A percentile compares a stretch with the other conserved stretches of the same genome.
Conservation (phyloP, 1,140 invertebrate genomes). For the Tribolium madens region DNA sequence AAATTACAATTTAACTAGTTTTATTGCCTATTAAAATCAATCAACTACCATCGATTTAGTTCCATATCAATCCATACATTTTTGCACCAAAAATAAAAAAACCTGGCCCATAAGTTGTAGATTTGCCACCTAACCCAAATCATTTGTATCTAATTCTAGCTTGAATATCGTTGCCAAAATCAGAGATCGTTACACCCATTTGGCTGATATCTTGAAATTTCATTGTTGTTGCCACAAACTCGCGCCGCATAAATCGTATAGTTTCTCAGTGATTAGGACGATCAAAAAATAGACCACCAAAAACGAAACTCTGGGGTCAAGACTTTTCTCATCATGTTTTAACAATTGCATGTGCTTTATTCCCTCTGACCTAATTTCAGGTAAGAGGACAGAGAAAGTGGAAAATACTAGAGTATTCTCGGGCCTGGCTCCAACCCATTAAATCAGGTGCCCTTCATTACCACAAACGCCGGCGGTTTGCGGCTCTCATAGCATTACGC, state of each 20-base stretch:
- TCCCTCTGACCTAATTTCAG: conserved; percentile 10
- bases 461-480: conserved; percentile 24
- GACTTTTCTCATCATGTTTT: neutral
- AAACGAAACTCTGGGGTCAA: conserved; percentile 17
- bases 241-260: conserved; percentile 32
- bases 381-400: neutral
- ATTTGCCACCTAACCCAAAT: no score
- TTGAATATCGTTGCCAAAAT: conserved; percentile 11
- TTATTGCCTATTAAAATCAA: neutral
- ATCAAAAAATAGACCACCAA: conserved; percentile 27
- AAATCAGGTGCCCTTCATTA: conserved; percentile 38
- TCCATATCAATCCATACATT: no score
- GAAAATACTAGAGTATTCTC: conserved; percentile 19
- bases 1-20: neutral
- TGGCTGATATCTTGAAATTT: conserved; percentile 7
- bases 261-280: conserved; percentile 3
- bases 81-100: no score
- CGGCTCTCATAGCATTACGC: conserved; percentile 23
- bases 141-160: no score
- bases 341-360: neutral
- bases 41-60: neutral
- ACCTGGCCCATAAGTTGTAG: no score
- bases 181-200: conserved; percentile 21
- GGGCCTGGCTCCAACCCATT: conserved; percentile 18
- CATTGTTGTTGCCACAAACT: conserved; percentile 15